phyloP scores from a whole-genome alignment of 2,113 vertebrate genomes.

The Otis tarda region DNA sequence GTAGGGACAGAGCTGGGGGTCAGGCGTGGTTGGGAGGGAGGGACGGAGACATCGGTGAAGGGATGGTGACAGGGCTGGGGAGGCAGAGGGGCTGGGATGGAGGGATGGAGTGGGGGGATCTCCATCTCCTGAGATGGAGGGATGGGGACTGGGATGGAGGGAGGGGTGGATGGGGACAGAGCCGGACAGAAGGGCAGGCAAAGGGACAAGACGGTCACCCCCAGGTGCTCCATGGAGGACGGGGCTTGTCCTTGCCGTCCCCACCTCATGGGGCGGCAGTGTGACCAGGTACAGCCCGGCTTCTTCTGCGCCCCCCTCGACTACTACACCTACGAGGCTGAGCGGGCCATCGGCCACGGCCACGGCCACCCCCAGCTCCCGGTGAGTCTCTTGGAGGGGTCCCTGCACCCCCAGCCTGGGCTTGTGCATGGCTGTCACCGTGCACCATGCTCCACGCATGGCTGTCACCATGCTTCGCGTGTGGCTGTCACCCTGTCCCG shows the following conservation, averaged over 20 bases:
- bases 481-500: background rate
- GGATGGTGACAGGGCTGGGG: background rate
- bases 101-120: background rate
- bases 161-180: background rate
- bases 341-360: conserved; percentile 70
- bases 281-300: conserved; percentile 81
- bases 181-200: background rate
- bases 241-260: conserved; percentile 85
- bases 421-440: background rate
- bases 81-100: no score
- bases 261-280: conserved; percentile 81
- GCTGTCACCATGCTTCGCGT: background rate
- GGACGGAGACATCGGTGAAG: background rate
- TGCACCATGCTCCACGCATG: background rate
- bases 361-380: conserved; percentile 74
- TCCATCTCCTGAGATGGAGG: background rate
- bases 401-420: background rate
- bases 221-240: conserved; percentile 81
- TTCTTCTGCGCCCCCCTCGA: conserved; percentile 87
- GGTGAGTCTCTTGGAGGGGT: conserved; percentile 62
- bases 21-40: background rate
- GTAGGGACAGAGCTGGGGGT: background rate
- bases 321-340: conserved; percentile 83
- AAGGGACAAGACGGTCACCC: background rate
- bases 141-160: background rate